Evolutionary conservation across 2,888 invertebrate species (phyloP).

Genomic region (Nomada fabriciana): DNA sequence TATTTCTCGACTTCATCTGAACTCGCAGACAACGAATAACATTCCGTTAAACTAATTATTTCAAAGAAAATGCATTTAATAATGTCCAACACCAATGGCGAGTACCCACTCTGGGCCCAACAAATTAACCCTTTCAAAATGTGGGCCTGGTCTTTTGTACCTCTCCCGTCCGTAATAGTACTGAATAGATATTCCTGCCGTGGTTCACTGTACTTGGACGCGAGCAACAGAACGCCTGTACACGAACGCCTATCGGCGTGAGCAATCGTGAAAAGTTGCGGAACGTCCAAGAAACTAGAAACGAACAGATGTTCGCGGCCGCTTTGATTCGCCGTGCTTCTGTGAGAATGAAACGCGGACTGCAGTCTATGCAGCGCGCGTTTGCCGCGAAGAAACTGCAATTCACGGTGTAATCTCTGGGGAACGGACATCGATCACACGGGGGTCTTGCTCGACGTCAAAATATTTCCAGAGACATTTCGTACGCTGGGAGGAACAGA

Average conservation of each 20-base stretch:
- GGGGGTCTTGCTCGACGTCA: constrained; percentile 78
- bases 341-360: constrained; percentile 64
- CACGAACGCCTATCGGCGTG: constrained; percentile 12
- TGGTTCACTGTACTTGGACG: neutral
- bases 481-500: constrained; percentile 52
- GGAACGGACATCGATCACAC: constrained; percentile 81
- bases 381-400: constrained; percentile 75
- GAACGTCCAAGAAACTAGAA: constrained; percentile 43
- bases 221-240: neutral
- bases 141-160: too few relatives aligned
- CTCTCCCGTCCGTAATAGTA: too few relatives aligned
- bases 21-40: too few relatives aligned
- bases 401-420: constrained; percentile 81
- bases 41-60: too few relatives aligned
- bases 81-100: too few relatives aligned
- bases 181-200: too few relatives aligned
- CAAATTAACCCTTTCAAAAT: too few relatives aligned
- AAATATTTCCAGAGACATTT: constrained; percentile 79
- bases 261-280: constrained; percentile 23
- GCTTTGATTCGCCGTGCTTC: constrained; percentile 59
- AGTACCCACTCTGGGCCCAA: too few relatives aligned
- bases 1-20: too few relatives aligned
- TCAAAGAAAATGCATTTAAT: too few relatives aligned
- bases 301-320: constrained; percentile 58
- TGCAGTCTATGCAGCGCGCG: constrained; percentile 46